phyloP scores from a whole-genome alignment of 2,113 vertebrate genomes.

The Hemiscyllium ocellatum region DNA sequence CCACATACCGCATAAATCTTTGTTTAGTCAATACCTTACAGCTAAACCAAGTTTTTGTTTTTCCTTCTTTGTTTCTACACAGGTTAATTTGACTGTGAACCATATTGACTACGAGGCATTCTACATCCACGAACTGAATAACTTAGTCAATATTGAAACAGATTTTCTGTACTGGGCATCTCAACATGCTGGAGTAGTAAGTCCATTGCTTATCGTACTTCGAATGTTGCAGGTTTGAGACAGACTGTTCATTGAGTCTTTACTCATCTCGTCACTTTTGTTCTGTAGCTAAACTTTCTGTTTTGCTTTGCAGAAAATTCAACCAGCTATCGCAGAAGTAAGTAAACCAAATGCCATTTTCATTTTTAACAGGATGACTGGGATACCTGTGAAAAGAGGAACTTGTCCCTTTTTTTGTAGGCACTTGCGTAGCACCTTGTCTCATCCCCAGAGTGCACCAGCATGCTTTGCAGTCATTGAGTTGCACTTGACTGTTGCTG shows the following conservation, averaged over 20 bases:
- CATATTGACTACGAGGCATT: slow-evolving; percentile 86
- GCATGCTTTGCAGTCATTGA: background rate
- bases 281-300: background rate
- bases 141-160: slow-evolving; percentile 90
- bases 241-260: background rate
- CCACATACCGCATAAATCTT: background rate
- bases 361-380: background rate
- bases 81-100: slow-evolving; percentile 87
- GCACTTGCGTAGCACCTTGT: background rate
- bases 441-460: background rate
- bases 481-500: background rate
- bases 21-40: background rate
- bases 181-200: slow-evolving; percentile 85
- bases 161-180: slow-evolving; percentile 99
- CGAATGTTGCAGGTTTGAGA: background rate
- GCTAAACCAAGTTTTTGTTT: background rate
- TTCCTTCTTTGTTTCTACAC: slow-evolving; percentile 41
- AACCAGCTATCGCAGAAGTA: slow-evolving; percentile 83
- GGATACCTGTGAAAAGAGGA: background rate
- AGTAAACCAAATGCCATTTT: background rate
- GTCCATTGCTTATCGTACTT: slow-evolving; percentile 43
- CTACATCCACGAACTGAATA: slow-evolving; percentile 91
- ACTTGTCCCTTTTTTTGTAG: background rate
- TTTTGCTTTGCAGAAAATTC: slow-evolving; percentile 72
- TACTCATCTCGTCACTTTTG: background rate